Conservation (phyloP, 2,797 vertebrate species). For the Chloroceryle amazona region DNA sequence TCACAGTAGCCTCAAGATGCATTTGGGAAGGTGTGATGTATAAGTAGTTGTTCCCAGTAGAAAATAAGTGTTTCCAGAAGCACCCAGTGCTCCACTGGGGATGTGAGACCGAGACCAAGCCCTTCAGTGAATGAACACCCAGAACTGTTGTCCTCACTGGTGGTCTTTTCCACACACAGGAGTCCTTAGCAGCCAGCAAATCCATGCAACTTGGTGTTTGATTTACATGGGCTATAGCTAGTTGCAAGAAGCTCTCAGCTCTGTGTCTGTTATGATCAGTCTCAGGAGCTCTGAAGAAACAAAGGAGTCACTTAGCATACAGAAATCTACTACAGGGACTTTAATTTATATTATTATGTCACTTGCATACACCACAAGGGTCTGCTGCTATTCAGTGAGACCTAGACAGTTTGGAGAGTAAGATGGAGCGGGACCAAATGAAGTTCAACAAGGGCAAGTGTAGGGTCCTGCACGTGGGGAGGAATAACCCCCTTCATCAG, state of each 20-base stretch:
- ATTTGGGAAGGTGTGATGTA: neutral
- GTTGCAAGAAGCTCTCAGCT: accelerated
- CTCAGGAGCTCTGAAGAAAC: neutral
- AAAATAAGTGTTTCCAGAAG: neutral
- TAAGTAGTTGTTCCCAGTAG: neutral
- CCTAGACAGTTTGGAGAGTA: neutral
- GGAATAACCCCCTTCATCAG: neutral
- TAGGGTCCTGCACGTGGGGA: neutral
- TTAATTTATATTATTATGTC: neutral
- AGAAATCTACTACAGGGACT: neutral
- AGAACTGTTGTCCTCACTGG: neutral
- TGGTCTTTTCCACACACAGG: neutral
- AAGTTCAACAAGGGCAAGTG: neutral
- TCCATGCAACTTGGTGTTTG: neutral
- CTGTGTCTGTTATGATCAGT: neutral
- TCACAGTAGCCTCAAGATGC: neutral
- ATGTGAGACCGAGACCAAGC: neutral
- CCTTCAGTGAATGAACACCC: neutral
- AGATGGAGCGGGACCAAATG: neutral
- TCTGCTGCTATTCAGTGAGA: neutral
- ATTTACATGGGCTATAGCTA: neutral
- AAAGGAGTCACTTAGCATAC: neutral
- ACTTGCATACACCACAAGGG: neutral
- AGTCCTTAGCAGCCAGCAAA: neutral
- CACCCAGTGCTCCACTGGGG: neutral